Percentiles rank a stretch among this genome's conserved stretches.
Evolutionary conservation across 1,140 invertebrate species (phyloP).

Genomic region (Tribolium castaneum): DNA sequence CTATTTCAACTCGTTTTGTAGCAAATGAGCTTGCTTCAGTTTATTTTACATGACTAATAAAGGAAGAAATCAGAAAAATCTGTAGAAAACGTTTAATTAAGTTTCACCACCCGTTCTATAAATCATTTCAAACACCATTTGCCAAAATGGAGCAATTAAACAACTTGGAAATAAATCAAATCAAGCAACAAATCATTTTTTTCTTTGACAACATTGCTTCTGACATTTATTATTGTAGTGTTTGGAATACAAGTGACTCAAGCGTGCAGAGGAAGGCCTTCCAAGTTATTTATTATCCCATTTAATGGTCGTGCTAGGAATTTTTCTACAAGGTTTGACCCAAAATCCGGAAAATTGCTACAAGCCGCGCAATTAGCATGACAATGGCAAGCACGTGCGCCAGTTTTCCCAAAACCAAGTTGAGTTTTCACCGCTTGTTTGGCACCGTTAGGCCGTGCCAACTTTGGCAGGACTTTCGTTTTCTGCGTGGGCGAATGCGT

Average conservation of each 20-base stretch:
- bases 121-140: background rate
- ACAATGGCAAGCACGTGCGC: no score
- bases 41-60: background rate
- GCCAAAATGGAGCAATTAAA: background rate
- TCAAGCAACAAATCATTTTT: background rate
- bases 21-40: no score
- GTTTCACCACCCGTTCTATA: background rate
- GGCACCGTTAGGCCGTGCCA: no score
- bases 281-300: background rate
- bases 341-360: background rate
- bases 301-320: background rate
- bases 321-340: background rate
- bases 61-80: background rate
- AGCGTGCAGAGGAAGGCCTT: background rate
- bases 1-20: no score
- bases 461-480: background rate
- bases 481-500: background rate
- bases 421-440: no score
- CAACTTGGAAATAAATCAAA: background rate
- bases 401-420: no score
- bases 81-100: background rate
- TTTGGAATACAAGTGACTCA: background rate
- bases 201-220: background rate
- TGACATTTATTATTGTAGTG: background rate
- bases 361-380: no score